Percentiles rank a stretch among this genome's conserved stretches.
These are phyloP conservation scores for Eumaeus atala DNA, from an alignment of 1,140 invertebrate species.

Conservation along the genomic window DNA sequence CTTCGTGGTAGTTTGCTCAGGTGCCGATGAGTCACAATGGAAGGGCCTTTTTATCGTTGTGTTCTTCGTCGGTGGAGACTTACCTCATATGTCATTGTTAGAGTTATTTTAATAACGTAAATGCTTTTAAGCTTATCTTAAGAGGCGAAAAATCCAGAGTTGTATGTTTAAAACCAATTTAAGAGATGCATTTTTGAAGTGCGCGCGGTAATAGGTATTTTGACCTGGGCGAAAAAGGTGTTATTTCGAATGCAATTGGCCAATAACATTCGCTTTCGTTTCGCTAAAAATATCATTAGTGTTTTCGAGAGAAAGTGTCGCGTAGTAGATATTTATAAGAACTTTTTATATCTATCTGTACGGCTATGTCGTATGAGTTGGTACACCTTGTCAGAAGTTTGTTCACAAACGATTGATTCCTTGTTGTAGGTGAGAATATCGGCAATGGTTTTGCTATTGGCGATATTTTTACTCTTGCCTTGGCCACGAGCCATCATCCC, in stretches of 20 bases:
- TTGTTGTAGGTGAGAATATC: too few species aligned
- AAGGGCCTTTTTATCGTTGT: not conserved
- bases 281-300: slow-evolving; percentile 20
- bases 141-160: not conserved
- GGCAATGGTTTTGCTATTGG: too few species aligned
- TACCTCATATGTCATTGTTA: not conserved
- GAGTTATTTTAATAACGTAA: not conserved
- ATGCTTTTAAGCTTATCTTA: not conserved
- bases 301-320: slow-evolving; percentile 15
- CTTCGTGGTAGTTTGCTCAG: too few species aligned
- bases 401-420: too few species aligned
- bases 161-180: not conserved
- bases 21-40: too few species aligned
- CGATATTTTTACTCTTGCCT: too few species aligned
- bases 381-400: too few species aligned
- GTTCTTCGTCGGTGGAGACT: not conserved
- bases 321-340: not conserved
- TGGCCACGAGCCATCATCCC: too few species aligned
- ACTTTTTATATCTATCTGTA: not conserved
- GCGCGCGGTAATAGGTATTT: not conserved
- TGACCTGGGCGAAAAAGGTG: not conserved
- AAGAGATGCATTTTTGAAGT: not conserved
- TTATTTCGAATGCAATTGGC: slow-evolving; percentile 16
- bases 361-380: not conserved
- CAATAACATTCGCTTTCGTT: slow-evolving; percentile 20